Evolutionary conservation across 2,888 invertebrate genomes (phyloP), one percentile per base, ranked within the genome.

Genomic region (Hypolimnas misippus): DNA sequence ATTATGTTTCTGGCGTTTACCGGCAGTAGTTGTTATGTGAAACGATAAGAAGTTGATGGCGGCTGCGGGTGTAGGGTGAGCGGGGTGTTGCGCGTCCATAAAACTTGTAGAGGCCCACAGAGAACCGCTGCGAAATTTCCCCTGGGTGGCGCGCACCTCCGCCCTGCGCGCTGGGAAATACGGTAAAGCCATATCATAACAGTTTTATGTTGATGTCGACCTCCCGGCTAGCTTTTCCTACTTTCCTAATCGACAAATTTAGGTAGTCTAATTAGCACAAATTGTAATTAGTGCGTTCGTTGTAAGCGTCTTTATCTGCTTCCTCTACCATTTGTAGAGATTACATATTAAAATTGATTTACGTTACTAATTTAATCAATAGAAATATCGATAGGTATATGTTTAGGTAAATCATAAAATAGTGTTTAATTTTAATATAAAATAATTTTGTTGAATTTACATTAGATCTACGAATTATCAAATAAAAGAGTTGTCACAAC

Each of bases 151-250:
- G 74, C 74, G 72, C 74, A 74, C 76, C 76, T 71, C 76, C 74
- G 70, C 73, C 75, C 86, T 79, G 84, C 78, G 81, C 82, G 81
- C 76, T 82, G 89, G 91, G 89, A 90, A 89, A 90, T 90, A 89
- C 90, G 86, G 86, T 85, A 83, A 87, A 87, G 90, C 85, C 89
- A 90, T 91, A 91, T 91, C 89, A 91, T 92, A 91, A 89, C 91
- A 89, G 87, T 89, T 91, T 91, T 91, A 90, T 90, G 90, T 88
- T 89, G 88, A 89, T 89, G 86, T 83, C 87, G 89, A 89, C 88
- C 89, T 87, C 87, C 82, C 83, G 79, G 79, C 79, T 76, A 25
- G 33, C 64, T 52, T 55, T 63, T 63, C 57, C 61, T 52, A 44
- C 50, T 49, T 38, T 54, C 51, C 62, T 65, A 62, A 67, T 65